These are phyloP conservation scores for Ischnus inquisitorius DNA, from an alignment of 2,888 invertebrate species.

Conservation along the genomic window DNA sequence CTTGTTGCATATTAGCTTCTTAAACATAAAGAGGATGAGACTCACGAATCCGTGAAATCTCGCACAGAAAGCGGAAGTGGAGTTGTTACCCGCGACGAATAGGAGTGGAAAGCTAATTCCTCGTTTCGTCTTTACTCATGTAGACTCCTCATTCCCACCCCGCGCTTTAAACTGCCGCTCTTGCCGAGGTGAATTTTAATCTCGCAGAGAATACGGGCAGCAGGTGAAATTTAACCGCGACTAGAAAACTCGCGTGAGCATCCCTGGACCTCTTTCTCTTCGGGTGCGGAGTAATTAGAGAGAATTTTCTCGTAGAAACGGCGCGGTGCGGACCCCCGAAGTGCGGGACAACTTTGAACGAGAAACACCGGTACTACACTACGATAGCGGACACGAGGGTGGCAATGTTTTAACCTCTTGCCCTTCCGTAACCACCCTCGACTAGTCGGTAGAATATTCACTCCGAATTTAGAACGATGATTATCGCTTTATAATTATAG, in stretches of 20 bases:
- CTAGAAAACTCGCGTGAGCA: not conserved
- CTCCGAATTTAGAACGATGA: not conserved
- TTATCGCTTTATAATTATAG: not conserved
- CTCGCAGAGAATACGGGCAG: not conserved
- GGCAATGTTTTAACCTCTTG: not conserved
- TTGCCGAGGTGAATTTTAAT: constrained; percentile 17
- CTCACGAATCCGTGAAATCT: constrained; percentile 19
- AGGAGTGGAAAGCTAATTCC: constrained; percentile 13
- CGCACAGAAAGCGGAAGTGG: constrained; percentile 20
- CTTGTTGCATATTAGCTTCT: not conserved
- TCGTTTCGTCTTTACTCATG: constrained; percentile 1
- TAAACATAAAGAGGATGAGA: constrained; percentile 18
- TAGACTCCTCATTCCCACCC: not conserved
- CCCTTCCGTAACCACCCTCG: not conserved
- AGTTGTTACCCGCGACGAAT: not conserved
- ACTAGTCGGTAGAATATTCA: not conserved
- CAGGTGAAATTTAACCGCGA: constrained; percentile 19
- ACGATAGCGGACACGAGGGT: not conserved
- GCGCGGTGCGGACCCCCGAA: not conserved
- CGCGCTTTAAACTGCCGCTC: not conserved
- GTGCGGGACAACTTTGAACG: not conserved
- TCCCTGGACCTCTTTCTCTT: not conserved
- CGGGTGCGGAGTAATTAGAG: constrained; percentile 1
- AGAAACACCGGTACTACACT: not conserved
- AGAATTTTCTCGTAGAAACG: constrained; percentile 1